Percentiles rank a stretch among this genome's conserved stretches.
Conservation (phyloP, 2,113 vertebrate genomes). For the Bombycilla garrulus region DNA sequence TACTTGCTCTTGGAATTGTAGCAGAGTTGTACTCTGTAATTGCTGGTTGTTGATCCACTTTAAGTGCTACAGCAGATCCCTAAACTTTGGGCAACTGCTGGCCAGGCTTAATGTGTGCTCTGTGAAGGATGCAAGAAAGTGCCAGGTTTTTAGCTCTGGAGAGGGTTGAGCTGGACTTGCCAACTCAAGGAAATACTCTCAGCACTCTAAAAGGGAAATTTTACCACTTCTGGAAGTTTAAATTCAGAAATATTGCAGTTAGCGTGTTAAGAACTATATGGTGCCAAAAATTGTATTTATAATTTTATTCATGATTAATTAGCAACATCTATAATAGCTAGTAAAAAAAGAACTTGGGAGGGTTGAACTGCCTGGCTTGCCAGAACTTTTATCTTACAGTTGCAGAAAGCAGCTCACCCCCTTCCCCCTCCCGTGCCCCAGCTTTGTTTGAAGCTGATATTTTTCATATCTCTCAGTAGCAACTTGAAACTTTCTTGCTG, state of each 20-base stretch:
- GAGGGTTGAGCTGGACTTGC: neutral
- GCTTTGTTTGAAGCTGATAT: slow-evolving; percentile 49
- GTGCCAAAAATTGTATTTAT: neutral
- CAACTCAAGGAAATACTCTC: neutral
- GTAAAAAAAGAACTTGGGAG: neutral
- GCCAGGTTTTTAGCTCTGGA: neutral
- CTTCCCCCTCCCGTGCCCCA: neutral
- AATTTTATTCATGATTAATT: neutral
- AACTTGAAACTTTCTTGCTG: slow-evolving; percentile 36
- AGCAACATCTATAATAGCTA: neutral
- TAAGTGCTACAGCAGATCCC: neutral
- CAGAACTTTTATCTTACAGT: neutral
- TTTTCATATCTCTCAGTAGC: slow-evolving; percentile 21
- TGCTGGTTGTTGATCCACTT: neutral
- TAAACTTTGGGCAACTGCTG: neutral
- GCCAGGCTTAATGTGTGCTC: neutral
- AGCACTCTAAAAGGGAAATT: neutral
- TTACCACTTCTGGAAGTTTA: neutral
- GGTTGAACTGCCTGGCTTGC: neutral
- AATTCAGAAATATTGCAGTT: neutral
- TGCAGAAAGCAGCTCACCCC: neutral
- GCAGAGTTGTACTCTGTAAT: neutral
- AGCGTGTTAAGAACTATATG: rapidly evolving
- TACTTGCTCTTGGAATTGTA: neutral
- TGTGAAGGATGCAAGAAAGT: neutral